These are phyloP conservation scores for Scaptomyza flava DNA, from an alignment of 2,888 invertebrate genomes.

Conservation along the genomic window DNA sequence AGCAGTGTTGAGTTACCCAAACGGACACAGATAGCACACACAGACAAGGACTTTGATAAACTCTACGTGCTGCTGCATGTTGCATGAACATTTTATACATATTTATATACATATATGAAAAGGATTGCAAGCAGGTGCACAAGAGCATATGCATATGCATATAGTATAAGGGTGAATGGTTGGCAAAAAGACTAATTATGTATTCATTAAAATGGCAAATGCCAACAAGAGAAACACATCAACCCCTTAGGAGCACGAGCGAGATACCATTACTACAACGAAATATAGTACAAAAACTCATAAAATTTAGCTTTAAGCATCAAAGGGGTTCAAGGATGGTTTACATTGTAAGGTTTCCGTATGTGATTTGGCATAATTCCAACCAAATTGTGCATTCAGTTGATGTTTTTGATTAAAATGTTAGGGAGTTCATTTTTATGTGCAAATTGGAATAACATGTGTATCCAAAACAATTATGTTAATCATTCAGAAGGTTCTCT, in stretches of 20 bases:
- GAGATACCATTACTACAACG: constrained; percentile 13
- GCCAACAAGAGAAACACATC: constrained; percentile 44
- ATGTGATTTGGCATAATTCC: constrained; percentile 58
- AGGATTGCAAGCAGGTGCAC: constrained; percentile 66
- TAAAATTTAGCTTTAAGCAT: neutral
- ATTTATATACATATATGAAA: constrained; percentile 51
- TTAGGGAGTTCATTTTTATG: constrained; percentile 25
- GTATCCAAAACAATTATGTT: neutral
- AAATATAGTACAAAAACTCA: neutral
- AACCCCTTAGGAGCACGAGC: constrained; percentile 3
- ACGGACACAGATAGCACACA: constrained; percentile 47
- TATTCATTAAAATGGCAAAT: constrained; percentile 79
- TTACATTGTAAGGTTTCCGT: constrained; percentile 10
- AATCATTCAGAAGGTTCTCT: neutral
- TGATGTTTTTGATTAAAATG: constrained; percentile 43
- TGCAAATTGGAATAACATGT: constrained; percentile 8
- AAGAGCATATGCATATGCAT: constrained; percentile 16
- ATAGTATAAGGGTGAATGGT: constrained; percentile 35
- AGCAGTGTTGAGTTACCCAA: constrained; percentile 41
- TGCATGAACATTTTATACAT: constrained; percentile 53
- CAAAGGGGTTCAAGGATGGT: neutral
- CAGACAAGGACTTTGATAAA: constrained; percentile 12
- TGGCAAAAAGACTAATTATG: constrained; percentile 78
- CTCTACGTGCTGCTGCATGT: constrained; percentile 65
- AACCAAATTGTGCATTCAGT: constrained; percentile 21